phyloP scores from a whole-genome alignment of 2,797 vertebrate genomes.

The Tiaroga cobitis region DNA sequence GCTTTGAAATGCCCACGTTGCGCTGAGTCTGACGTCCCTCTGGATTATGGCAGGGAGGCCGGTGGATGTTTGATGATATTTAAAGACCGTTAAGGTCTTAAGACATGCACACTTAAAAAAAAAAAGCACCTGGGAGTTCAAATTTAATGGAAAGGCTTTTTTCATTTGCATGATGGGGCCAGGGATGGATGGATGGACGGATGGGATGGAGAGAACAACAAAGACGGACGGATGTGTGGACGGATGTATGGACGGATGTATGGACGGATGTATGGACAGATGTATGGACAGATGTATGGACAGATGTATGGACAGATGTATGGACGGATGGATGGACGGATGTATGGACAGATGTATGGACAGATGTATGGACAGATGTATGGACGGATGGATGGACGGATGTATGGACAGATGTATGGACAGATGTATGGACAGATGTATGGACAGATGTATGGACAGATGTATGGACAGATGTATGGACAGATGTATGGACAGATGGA shows the following conservation, averaged over 20 bases:
- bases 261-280: too few relatives aligned
- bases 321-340: too few relatives aligned
- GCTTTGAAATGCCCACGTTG: constrained; percentile 22
- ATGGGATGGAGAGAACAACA: too few relatives aligned
- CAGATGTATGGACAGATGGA: too few relatives aligned
- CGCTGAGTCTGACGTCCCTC: background rate
- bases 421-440: too few relatives aligned
- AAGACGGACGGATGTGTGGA: background rate
- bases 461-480: too few relatives aligned
- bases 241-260: background rate
- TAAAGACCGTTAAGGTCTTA: background rate
- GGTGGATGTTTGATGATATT: constrained; percentile 20
- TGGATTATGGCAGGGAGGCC: background rate
- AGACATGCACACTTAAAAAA: constrained; percentile 17
- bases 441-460: background rate
- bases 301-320: too few relatives aligned
- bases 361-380: too few relatives aligned
- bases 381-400: too few relatives aligned
- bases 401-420: too few relatives aligned
- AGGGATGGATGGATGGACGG: background rate
- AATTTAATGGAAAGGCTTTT: background rate
- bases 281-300: too few relatives aligned
- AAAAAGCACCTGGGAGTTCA: background rate
- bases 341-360: too few relatives aligned
- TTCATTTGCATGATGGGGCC: constrained; percentile 9